A percentile compares a stretch with the other conserved stretches of the same genome.
Conservation (phyloP, 2,113 vertebrate species). For the Edolisoma coerulescens region DNA sequence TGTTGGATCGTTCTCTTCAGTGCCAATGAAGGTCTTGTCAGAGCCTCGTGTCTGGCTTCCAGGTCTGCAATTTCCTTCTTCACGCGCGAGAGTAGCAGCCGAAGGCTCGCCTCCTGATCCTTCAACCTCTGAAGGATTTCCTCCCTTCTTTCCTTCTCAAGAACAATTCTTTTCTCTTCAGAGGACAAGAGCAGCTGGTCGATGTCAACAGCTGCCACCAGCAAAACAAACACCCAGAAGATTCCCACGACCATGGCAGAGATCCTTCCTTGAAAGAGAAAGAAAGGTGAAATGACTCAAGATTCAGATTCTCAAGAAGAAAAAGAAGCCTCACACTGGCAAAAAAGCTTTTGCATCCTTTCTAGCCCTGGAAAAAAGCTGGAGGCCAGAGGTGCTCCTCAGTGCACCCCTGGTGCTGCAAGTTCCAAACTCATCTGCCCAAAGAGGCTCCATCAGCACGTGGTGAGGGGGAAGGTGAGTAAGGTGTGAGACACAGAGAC, state of each 20-base stretch:
- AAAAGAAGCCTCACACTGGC: not conserved
- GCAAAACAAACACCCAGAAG: not conserved
- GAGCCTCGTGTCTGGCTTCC: not conserved
- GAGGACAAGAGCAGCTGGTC: not conserved
- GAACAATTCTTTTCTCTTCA: rapidly evolving
- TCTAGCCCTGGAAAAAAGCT: not conserved
- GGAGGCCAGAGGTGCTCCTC: not conserved
- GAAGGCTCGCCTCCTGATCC: not conserved
- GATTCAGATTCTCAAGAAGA: not conserved
- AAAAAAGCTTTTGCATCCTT: rapidly evolving
- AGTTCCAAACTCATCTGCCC: not conserved
- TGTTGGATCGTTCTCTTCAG: rapidly evolving
- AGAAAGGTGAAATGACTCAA: not conserved
- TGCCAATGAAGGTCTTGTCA: not conserved
- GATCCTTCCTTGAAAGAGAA: not conserved
- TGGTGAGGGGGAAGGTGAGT: too few species aligned
- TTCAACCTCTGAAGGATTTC: not conserved
- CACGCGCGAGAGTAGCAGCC: rapidly evolving
- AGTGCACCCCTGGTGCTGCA: rapidly evolving
- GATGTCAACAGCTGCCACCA: not conserved
- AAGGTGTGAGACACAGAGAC: not conserved
- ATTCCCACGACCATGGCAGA: not conserved
- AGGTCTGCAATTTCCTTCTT: not conserved
- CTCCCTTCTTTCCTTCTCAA: not conserved
- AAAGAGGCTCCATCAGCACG: not conserved